Percentiles rank a stretch among this genome's conserved stretches.
These are phyloP conservation scores for Cheilosia impressa DNA, from an alignment of 2,888 invertebrate species.

Conservation along the genomic window DNA sequence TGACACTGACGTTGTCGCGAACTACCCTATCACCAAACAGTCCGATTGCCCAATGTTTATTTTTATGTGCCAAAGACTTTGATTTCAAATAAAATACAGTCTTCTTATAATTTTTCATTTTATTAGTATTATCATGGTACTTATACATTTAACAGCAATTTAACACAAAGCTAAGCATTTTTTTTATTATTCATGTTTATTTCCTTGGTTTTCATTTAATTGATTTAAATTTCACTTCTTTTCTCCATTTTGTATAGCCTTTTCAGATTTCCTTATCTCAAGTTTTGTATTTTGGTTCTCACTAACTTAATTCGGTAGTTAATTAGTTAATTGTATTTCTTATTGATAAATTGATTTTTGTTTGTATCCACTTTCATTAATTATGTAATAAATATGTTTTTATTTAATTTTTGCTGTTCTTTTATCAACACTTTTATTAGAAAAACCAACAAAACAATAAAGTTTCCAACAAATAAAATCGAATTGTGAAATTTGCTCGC, in stretches of 20 bases:
- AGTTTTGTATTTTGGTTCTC: constrained; percentile 61
- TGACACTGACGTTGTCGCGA: too few species aligned
- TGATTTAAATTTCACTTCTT: constrained; percentile 69
- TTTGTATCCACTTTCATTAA: constrained; percentile 53
- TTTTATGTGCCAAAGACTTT: too few species aligned
- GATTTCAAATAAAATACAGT: not conserved
- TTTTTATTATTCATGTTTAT: constrained; percentile 65
- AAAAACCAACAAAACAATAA: not conserved
- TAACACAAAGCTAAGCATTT: constrained; percentile 84
- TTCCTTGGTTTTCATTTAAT: constrained; percentile 73
- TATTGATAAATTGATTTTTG: constrained; percentile 63
- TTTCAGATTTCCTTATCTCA: constrained; percentile 48
- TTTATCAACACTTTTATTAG: constrained; percentile 49
- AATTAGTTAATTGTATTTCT: constrained; percentile 61
- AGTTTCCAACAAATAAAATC: constrained; percentile 28
- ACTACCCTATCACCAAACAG: too few species aligned
- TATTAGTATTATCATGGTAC: constrained; percentile 78
- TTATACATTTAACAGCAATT: constrained; percentile 84
- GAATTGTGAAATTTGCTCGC: constrained; percentile 27
- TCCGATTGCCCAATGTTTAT: too few species aligned
- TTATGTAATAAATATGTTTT: constrained; percentile 58
- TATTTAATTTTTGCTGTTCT: constrained; percentile 39
- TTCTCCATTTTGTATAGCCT: constrained; percentile 52
- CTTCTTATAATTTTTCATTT: constrained; percentile 69
- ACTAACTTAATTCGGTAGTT: constrained; percentile 69